These are phyloP conservation scores for Mus caroli DNA, from an alignment of 2,797 vertebrate genomes.

Conservation along the genomic window DNA sequence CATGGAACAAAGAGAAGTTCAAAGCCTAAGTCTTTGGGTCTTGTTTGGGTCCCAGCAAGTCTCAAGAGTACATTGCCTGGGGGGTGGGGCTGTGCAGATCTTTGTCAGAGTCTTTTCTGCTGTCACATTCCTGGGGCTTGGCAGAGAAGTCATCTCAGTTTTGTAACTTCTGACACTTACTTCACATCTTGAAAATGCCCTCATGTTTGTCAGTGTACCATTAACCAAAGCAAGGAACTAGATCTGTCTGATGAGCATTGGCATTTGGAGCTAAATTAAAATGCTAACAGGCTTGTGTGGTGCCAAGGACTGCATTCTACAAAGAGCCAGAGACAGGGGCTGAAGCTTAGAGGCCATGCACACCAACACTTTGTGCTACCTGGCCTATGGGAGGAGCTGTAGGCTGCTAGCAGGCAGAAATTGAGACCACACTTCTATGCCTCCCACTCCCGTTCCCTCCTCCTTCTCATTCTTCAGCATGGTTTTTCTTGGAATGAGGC, in stretches of 20 bases:
- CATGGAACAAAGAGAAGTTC: neutral
- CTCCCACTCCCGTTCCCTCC: neutral
- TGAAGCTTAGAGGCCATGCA: neutral
- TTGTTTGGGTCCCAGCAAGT: neutral
- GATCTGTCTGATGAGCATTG: conserved; percentile 65
- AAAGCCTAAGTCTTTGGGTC: neutral
- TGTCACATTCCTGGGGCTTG: conserved; percentile 38
- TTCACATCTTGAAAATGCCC: conserved; percentile 69
- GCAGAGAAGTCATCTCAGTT: conserved; percentile 60
- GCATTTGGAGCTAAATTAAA: conserved; percentile 72
- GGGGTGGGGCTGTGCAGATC: neutral
- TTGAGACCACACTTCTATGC: neutral
- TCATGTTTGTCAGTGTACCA: conserved; percentile 40
- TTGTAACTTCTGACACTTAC: conserved; percentile 55
- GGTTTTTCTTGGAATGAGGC: conserved; percentile 48
- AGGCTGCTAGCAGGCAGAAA: neutral
- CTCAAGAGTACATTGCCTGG: neutral
- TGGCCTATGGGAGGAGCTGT: neutral
- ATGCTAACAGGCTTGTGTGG: conserved; percentile 7
- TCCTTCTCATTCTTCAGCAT: conserved; percentile 41
- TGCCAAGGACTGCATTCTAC: neutral
- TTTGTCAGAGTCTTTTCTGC: neutral
- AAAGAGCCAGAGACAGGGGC: neutral
- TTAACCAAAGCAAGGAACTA: conserved; percentile 77
- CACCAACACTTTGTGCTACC: neutral